A percentile compares a stretch with the other conserved stretches of the same genome.
phyloP scores from a whole-genome alignment of 2,797 vertebrate species.

The Oreochromis grahami region DNA sequence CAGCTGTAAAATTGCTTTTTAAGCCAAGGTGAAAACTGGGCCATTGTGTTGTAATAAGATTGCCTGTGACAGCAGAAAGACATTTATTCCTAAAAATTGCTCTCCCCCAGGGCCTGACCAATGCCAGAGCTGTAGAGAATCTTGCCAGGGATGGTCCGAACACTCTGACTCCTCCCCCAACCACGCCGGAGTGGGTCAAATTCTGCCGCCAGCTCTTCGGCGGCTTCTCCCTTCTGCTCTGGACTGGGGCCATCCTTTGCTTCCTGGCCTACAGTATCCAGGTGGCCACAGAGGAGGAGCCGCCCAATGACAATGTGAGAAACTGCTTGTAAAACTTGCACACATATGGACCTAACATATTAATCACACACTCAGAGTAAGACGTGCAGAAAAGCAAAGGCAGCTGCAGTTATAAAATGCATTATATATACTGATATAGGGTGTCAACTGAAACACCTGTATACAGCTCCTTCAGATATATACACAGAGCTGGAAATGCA shows the following conservation, averaged over 20 bases:
- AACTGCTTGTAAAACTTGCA: neutral
- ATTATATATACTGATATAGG: neutral
- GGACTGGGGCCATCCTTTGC: conserved; percentile 91
- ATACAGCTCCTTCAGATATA: neutral
- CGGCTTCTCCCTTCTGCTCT: conserved; percentile 92
- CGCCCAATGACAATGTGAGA: conserved; percentile 88
- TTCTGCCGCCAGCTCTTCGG: conserved; percentile 95
- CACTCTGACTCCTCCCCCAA: conserved; percentile 87
- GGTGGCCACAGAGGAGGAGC: conserved; percentile 85
- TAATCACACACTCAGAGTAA: neutral
- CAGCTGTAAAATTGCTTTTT: conserved; percentile 44
- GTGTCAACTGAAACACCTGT: neutral
- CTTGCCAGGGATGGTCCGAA: conserved; percentile 87
- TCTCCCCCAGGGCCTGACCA: conserved; percentile 80
- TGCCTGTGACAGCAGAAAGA: neutral
- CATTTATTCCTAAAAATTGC: conserved; percentile 4
- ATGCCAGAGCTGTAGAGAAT: conserved; percentile 76
- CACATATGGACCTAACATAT: neutral
- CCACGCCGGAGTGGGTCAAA: conserved; percentile 93
- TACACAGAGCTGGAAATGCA: neutral
- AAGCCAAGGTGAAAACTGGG: conserved; percentile 34
- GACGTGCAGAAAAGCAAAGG: neutral
- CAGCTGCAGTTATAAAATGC: neutral
- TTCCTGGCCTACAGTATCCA: conserved; percentile 92
- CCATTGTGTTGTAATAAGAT: conserved; percentile 33